Base-by-base conservation (phyloP, 92 coral and sea anemone genomes). In the Heliopora coerulea region DNA sequence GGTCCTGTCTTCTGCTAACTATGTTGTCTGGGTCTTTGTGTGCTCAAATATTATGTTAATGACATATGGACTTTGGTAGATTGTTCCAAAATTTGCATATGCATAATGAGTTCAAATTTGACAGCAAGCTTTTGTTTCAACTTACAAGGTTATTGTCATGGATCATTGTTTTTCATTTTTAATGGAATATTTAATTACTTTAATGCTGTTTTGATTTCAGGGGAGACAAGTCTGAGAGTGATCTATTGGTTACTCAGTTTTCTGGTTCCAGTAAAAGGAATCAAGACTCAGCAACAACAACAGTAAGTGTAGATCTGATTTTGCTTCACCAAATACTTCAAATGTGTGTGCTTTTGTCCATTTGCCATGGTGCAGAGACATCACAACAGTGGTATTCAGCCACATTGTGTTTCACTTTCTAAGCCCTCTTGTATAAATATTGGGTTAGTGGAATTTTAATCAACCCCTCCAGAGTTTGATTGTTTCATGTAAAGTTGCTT, bases 151-250 rank as follows among this genome's bases (percentile, higher is more conserved):
- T 40, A 52, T 52, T 54, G 50, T 17, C 63, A 48, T 25, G 30
- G 15, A 49, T 70, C 62, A 52, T 70, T 54, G 54, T 19, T 9
- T 32, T n/a, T 30, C 37, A 15, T 28, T 49, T 54, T 68, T 41
- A 31, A 20, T 50, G n/a, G 77, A 70, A 70, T 70, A 70, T 70
- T 54, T 28, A 70, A 70, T 70, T 70, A 70, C 32, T 52, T 52
- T 3, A 68, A 32, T 54, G 10, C 23, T 70, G 50, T 54, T 70
- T 70, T 54, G 62, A 13, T 70, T 67, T 54, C 57, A 70, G 77
- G 58, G 8, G 29, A 28, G 63, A 54, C 27, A 52, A 50, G 18
- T 49, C 77, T 19, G 54, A 52, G n/a, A 25, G 42, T 33, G 49
- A 30, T 14, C 46, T 31, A 3, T 26, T 33, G 28, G 25, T 17